Conservation (phyloP, 2,113 vertebrate genomes). For the Eulemur macaco region DNA sequence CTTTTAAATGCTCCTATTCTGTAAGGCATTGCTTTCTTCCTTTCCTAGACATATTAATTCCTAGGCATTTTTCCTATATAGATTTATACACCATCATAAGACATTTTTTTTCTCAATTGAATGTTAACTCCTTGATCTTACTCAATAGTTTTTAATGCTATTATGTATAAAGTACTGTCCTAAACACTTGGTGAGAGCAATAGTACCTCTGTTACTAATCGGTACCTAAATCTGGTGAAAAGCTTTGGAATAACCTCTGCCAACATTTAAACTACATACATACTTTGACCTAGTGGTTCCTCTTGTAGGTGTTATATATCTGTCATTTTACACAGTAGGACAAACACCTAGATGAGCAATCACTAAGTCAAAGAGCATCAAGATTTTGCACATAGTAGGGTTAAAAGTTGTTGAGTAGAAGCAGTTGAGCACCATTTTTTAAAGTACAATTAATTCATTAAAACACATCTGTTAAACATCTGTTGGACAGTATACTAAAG, state of each 20-base stretch:
- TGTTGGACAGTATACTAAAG: neutral
- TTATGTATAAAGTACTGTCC: constrained; percentile 1
- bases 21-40: neutral
- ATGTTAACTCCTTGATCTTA: neutral
- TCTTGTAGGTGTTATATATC: neutral
- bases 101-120: neutral
- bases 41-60: neutral
- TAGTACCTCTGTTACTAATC: constrained; percentile 6
- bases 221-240: constrained; percentile 26
- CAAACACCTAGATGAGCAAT: constrained; percentile 23
- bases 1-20: neutral
- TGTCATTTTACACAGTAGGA: constrained; percentile 28
- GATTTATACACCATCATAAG: neutral
- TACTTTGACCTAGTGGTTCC: constrained; percentile 17
- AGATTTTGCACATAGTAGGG: neutral
- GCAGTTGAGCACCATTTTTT: neutral
- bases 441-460: constrained; percentile 37
- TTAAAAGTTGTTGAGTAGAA: neutral
- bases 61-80: neutral
- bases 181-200: neutral
- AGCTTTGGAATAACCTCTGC: constrained; percentile 9
- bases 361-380: constrained; percentile 11
- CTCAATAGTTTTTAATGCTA: constrained; percentile 30
- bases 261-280: constrained; percentile 25
- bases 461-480: constrained; percentile 15